A percentile compares a stretch with the other conserved stretches of the same genome.
phyloP scores from a whole-genome alignment of 2,888 invertebrate species.

The Stenodema calcarata region DNA sequence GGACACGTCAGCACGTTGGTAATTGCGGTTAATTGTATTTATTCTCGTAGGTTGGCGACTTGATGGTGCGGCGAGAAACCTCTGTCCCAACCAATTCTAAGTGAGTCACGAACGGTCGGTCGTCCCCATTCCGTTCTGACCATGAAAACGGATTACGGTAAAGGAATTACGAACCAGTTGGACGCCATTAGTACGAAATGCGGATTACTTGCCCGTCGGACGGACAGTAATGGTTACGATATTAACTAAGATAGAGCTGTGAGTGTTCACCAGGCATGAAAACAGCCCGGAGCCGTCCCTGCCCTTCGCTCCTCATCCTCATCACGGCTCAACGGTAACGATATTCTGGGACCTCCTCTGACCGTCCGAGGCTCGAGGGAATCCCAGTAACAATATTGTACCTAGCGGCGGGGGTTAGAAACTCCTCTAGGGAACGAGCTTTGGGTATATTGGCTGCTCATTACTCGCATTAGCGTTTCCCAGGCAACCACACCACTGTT shows the following conservation, averaged over 20 bases:
- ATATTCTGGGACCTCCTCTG: not conserved
- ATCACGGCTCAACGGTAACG: not conserved
- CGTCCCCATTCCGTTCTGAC: not conserved
- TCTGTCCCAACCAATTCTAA: not conserved
- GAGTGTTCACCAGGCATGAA: not conserved
- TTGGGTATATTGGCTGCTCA: slow-evolving; percentile 41
- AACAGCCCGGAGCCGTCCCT: not conserved
- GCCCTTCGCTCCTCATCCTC: not conserved
- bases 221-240: not conserved
- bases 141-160: not conserved
- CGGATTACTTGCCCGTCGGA: not conserved
- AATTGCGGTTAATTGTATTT: too few species aligned
- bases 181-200: not conserved
- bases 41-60: too few species aligned
- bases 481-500: slow-evolving; percentile 5
- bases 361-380: not conserved
- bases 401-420: not conserved
- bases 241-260: not conserved
- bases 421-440: not conserved
- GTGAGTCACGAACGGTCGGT: not conserved
- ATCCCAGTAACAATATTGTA: not conserved
- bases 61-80: too few species aligned
- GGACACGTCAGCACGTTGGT: too few species aligned
- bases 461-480: slow-evolving; percentile 33
- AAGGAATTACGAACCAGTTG: not conserved